These are phyloP conservation scores for Laothoe populi DNA, from an alignment of 2,888 invertebrate species.

Conservation along the genomic window DNA sequence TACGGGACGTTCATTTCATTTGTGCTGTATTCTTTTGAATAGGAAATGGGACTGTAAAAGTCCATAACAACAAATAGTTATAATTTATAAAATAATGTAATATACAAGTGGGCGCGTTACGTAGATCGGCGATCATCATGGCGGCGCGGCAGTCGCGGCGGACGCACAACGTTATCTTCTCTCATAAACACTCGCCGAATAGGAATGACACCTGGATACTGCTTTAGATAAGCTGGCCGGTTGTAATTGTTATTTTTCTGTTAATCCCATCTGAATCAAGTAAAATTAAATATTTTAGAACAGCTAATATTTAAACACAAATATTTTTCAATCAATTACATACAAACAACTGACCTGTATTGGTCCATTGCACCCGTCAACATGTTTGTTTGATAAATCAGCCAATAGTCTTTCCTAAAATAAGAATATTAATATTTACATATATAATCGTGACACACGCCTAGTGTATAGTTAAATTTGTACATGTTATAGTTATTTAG, in stretches of 20 bases:
- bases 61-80: constrained; percentile 39
- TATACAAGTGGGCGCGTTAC: constrained; percentile 31
- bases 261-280: constrained; percentile 75
- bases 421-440: constrained; percentile 28
- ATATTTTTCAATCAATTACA: not conserved
- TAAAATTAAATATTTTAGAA: not conserved
- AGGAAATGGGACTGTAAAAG: constrained; percentile 33
- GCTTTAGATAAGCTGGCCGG: constrained; percentile 53
- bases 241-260: constrained; percentile 82
- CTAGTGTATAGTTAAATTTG: no score
- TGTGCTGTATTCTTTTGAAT: not conserved
- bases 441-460: no score
- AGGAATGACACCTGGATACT: constrained; percentile 62
- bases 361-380: constrained; percentile 74
- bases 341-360: constrained; percentile 60
- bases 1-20: not conserved
- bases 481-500: no score
- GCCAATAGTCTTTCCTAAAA: constrained; percentile 80
- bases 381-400: constrained; percentile 69
- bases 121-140: not conserved
- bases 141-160: constrained; percentile 30
- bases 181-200: constrained; percentile 41
- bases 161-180: constrained; percentile 49
- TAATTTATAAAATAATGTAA: constrained; percentile 39
- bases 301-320: not conserved